Conservation (phyloP, 2,797 vertebrate genomes). For the Neosalanx taihuensis region DNA sequence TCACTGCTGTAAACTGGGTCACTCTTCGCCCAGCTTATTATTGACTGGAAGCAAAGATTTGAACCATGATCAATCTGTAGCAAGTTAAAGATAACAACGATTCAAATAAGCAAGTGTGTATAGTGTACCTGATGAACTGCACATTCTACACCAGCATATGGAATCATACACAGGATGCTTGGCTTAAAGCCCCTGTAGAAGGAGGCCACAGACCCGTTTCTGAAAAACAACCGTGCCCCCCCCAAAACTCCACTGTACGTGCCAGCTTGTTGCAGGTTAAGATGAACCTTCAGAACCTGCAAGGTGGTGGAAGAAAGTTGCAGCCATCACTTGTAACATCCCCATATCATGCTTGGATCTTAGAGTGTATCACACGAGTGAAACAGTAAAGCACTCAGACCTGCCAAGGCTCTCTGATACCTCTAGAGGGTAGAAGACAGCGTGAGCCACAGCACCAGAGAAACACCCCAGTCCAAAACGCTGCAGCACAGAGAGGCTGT, state of each 20-base stretch:
- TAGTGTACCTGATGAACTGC: conserved; percentile 71
- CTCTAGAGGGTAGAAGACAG: conserved; percentile 78
- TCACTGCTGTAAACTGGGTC: conserved; percentile 67
- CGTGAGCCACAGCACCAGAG: conserved; percentile 71
- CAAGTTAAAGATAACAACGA: neutral
- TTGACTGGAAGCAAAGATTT: conserved; percentile 57
- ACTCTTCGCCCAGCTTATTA: conserved; percentile 71
- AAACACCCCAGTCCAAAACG: conserved; percentile 74
- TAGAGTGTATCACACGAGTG: conserved; percentile 4
- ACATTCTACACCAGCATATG: conserved; percentile 77
- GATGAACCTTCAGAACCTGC: conserved; percentile 75
- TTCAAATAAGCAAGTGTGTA: neutral
- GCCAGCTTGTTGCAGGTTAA: conserved; percentile 70
- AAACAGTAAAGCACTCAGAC: conserved; percentile 40
- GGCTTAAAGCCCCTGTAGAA: conserved; percentile 78
- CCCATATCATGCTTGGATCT: conserved; percentile 5
- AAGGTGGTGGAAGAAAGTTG: neutral
- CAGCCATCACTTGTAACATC: neutral
- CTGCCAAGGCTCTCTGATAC: conserved; percentile 62
- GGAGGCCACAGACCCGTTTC: conserved; percentile 60
- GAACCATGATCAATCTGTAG: neutral
- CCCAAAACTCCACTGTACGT: conserved; percentile 61
- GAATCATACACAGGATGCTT: conserved; percentile 77
- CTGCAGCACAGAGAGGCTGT: conserved; percentile 67
- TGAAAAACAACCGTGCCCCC: conserved; percentile 66